Conservation (phyloP, 2,113 vertebrate species). For the Apeltes quadracus region DNA sequence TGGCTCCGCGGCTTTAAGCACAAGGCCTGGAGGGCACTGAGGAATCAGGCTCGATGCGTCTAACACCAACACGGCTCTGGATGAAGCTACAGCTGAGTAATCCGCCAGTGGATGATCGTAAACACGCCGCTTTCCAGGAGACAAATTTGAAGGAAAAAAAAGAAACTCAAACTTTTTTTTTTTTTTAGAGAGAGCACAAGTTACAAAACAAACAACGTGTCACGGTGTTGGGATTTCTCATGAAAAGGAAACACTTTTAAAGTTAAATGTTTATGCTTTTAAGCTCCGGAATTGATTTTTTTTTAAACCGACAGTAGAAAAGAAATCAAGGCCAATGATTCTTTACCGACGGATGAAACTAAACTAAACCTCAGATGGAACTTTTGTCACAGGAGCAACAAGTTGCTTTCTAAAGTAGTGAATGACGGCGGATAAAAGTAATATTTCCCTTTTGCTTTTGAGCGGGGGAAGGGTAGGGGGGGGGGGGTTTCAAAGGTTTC, state of each 20-base stretch:
- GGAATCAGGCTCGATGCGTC: constrained; percentile 59
- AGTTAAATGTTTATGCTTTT: constrained; percentile 3
- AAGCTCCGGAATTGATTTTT: not conserved
- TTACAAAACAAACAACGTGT: not conserved
- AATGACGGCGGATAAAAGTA: constrained; percentile 27
- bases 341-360: constrained; percentile 7
- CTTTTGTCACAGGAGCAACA: constrained; percentile 16
- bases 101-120: constrained; percentile 30
- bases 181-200: constrained; percentile 26
- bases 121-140: constrained; percentile 34
- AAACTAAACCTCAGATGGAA: not conserved
- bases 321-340: constrained; percentile 9
- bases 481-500: no score
- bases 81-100: constrained; percentile 46
- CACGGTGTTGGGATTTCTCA: not conserved
- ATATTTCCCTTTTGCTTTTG: constrained; percentile 39
- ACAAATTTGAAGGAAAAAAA: constrained; percentile 38
- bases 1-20: constrained; percentile 63
- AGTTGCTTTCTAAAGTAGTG: constrained; percentile 12
- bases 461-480: no score
- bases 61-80: constrained; percentile 40
- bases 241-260: constrained; percentile 18
- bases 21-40: constrained; percentile 60
- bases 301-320: not conserved
- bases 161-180: not conserved